These are phyloP conservation scores for Anodontia alba DNA, from an alignment of 2,888 invertebrate species.

Conservation along the genomic window DNA sequence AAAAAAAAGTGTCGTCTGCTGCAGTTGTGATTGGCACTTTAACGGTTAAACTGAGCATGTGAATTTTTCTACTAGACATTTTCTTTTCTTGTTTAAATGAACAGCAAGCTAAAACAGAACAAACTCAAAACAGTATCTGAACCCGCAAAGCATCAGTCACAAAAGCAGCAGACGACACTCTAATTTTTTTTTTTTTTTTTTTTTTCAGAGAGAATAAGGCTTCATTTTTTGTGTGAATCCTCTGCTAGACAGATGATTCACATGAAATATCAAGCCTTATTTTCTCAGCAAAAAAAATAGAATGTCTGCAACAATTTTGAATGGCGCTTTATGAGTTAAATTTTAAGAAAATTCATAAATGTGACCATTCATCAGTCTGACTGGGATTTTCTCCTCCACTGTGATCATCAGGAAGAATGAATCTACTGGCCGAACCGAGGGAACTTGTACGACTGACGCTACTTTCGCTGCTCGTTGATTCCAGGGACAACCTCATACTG, in stretches of 20 bases:
- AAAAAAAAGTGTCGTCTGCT: no score
- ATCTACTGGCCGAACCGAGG: slow-evolving; percentile 37
- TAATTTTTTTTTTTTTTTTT: not conserved
- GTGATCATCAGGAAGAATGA: slow-evolving; percentile 35
- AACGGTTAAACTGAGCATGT: no score
- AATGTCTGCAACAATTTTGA: not conserved
- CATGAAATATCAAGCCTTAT: not conserved
- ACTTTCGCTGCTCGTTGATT: slow-evolving; percentile 54
- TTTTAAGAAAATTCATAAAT: slow-evolving; percentile 30
- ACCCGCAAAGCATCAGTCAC: no score
- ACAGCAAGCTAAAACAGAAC: no score
- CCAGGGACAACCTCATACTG: slow-evolving; percentile 42
- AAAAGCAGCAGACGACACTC: not conserved
- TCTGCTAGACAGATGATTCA: not conserved
- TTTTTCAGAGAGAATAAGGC: not conserved
- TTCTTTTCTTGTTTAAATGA: no score
- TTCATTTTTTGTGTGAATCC: not conserved
- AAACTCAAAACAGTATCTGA: no score
- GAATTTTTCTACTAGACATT: no score
- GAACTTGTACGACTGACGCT: slow-evolving; percentile 55
- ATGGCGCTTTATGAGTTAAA: not conserved
- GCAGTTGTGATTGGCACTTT: no score
- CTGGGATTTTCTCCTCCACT: slow-evolving; percentile 14
- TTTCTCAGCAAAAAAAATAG: not conserved
- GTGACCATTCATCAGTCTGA: slow-evolving; percentile 53